Percentiles rank a stretch among this genome's conserved stretches.
These are phyloP conservation scores for Aleiodes testaceus DNA, from an alignment of 2,888 invertebrate genomes.

Conservation along the genomic window DNA sequence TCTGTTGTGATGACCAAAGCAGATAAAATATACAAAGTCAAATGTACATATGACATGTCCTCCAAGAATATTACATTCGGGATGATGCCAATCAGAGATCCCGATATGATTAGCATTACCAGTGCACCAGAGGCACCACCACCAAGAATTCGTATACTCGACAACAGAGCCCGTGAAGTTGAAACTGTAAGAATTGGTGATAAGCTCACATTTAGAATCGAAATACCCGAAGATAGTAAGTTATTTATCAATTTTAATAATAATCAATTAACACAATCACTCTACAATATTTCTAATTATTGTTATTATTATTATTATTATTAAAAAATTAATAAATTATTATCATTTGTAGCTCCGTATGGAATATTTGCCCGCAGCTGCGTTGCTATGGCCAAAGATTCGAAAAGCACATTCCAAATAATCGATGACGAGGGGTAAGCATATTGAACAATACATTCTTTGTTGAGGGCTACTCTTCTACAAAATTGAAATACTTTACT, in stretches of 20 bases:
- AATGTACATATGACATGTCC: constrained; percentile 97
- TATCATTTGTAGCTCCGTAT: constrained; percentile 85
- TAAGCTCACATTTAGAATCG: constrained; percentile 94
- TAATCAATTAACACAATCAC: constrained; percentile 9
- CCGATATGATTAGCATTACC: constrained; percentile 96
- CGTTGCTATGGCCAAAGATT: constrained; percentile 97
- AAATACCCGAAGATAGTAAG: constrained; percentile 97
- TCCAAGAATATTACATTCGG: constrained; percentile 97
- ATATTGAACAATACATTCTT: no score
- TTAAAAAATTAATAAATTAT: constrained; percentile 25
- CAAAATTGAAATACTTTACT: no score
- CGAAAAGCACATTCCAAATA: constrained; percentile 95
- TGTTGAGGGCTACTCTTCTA: no score
- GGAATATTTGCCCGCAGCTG: constrained; percentile 96
- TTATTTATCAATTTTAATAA: constrained; percentile 47
- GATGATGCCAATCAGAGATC: constrained; percentile 97
- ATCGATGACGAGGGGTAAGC: constrained; percentile 93
- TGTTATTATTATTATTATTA: no score
- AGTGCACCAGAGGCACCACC: constrained; percentile 96
- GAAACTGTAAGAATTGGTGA: constrained; percentile 96
- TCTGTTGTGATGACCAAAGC: constrained; percentile 97
- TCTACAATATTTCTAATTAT: neutral
- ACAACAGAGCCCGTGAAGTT: constrained; percentile 89
- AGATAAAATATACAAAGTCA: constrained; percentile 96
- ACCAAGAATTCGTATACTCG: constrained; percentile 93